These are phyloP conservation scores for Lycaon pictus DNA, from an alignment of 2,113 vertebrate species.

Conservation along the genomic window DNA sequence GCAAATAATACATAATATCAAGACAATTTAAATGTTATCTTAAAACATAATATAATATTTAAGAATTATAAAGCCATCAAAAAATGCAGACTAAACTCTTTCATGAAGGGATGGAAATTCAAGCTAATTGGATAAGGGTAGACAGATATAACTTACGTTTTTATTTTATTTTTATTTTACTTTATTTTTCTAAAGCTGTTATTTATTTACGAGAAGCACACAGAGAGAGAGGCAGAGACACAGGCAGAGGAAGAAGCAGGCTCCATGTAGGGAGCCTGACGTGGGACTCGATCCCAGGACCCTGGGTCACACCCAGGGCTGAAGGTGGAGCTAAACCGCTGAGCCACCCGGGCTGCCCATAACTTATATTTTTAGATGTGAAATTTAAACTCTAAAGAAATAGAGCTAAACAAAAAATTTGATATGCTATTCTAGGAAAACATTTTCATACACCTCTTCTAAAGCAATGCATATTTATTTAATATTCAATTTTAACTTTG, in stretches of 20 bases:
- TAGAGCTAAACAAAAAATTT: neutral
- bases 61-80: neutral
- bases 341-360: no score
- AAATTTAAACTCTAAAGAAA: conserved; percentile 6
- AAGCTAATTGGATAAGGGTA: neutral
- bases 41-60: neutral
- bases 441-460: neutral
- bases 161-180: no score
- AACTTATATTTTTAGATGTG: neutral
- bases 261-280: no score
- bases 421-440: neutral
- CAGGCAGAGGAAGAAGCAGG: no score
- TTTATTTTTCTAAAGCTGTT: no score
- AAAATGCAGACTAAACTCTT: neutral
- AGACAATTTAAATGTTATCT: neutral
- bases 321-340: no score
- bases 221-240: no score
- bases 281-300: no score
- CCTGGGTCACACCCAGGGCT: no score
- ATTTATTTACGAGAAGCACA: no score
- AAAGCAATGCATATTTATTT: neutral
- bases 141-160: neutral
- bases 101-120: neutral
- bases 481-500: neutral
- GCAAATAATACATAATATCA: neutral